Base-by-base conservation (phyloP, 2,113 vertebrate species). In the Ictalurus furcatus region DNA sequence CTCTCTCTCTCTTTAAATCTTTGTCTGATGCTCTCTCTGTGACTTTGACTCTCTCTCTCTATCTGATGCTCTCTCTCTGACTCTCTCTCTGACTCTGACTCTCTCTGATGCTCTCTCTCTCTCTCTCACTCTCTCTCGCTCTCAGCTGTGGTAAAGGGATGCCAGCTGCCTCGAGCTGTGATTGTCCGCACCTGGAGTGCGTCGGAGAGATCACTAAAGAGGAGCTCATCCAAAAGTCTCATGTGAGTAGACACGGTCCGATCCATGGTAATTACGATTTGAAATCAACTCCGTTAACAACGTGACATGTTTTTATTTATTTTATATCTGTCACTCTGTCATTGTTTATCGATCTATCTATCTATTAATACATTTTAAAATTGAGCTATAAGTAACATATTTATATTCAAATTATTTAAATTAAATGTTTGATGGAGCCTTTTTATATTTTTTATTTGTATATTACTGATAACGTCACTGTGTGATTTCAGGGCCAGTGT, bases 151-250 rank as follows among this genome's bases (percentile, higher is more conserved):
- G 58, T 37, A 94, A 90, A 94, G 92, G 23, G 69, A 99, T 99
- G 98, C 93, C 95, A 0, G 94, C 96, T 8, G 88, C 85, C 16
- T 93, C 94, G 23, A 91, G 94, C 94, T 96, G 94, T 92, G 96
- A 97, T 91, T 99, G 98, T 91, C 96, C 96, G 80, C 98, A 99
- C 95, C 95, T 99, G 95, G 97, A 98, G 92, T 99, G 97, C 1
- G 97, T 99, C 92, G 98, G 98, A 78, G 98, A 99, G 94, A 97
- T 99, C 93, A 99, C 98, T 48, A 99, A 99, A 93, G 98, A 99
- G 90, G 97, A 99, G 82, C 95, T 99, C 84, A 99, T 99, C 92
- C 96, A 98, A 91, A 99, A 99, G 91, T 99, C 98, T 87, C 97
- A 98, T 73, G 98, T 99, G 94, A 98, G 98, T 90, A 28, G 14